These are phyloP conservation scores for Euthynnus affinis DNA, from an alignment of 2,797 vertebrate species.

Conservation along the genomic window DNA sequence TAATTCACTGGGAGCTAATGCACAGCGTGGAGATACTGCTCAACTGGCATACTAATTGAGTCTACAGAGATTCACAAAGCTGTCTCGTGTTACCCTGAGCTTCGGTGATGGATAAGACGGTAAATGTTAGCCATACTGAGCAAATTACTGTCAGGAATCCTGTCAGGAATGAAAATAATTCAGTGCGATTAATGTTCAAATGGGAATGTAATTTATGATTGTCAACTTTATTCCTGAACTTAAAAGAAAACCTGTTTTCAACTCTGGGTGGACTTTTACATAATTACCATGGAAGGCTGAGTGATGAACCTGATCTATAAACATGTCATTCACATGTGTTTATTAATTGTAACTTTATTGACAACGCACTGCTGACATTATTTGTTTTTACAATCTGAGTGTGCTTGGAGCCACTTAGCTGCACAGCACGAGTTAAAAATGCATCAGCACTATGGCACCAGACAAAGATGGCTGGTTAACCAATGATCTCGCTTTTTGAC, in stretches of 20 bases:
- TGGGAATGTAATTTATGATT: not conserved
- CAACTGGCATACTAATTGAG: not conserved
- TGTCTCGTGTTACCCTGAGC: not conserved
- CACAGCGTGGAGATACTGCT: not conserved
- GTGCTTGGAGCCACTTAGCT: too few species aligned
- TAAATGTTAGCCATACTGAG: not conserved
- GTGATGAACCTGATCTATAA: not conserved
- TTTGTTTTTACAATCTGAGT: too few species aligned
- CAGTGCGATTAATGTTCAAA: not conserved
- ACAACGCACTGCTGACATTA: too few species aligned
- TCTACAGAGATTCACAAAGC: not conserved
- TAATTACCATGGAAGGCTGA: not conserved
- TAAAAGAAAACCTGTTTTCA: not conserved
- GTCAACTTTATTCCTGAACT: not conserved
- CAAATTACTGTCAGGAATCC: not conserved
- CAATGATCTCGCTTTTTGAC: not conserved
- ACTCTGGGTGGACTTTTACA: not conserved
- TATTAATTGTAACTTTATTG: not conserved
- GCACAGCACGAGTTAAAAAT: too few species aligned
- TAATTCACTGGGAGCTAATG: slow-evolving; percentile 6
- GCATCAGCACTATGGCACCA: too few species aligned
- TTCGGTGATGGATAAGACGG: not conserved
- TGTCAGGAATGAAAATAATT: not conserved
- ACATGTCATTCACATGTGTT: not conserved
- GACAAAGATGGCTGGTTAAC: not conserved